Evolutionary conservation across 1,140 invertebrate species (phyloP).

Genomic region (Drosophila fuyamai): DNA sequence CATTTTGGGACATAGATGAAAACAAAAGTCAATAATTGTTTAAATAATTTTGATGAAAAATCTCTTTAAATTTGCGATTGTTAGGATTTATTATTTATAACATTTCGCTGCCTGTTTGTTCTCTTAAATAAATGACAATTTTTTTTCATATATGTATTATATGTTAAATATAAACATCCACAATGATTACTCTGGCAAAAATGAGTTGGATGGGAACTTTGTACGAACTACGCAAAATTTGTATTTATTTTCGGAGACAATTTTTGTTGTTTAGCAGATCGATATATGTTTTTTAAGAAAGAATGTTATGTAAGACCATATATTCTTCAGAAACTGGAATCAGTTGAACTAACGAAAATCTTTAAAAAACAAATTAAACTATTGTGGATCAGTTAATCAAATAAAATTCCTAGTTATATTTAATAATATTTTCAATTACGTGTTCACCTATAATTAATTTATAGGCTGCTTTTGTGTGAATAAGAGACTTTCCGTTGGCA

Average conservation of each 20-base stretch:
- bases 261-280: constrained; percentile 33
- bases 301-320: constrained; percentile 8
- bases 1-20: neutral
- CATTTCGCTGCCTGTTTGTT: neutral
- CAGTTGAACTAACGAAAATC: neutral
- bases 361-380: neutral
- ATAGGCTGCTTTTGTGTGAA: neutral
- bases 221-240: constrained; percentile 59
- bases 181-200: neutral
- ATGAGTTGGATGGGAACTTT: constrained; percentile 35
- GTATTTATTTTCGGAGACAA: constrained; percentile 57
- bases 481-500: neutral
- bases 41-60: neutral
- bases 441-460: constrained; percentile 10
- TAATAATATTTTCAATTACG: neutral
- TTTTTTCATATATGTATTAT: too few species aligned
- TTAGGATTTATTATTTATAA: neutral
- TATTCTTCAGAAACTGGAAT: neutral
- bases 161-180: neutral
- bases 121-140: too few species aligned
- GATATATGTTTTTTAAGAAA: constrained; percentile 10
- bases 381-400: neutral
- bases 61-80: neutral
- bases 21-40: neutral
- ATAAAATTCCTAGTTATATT: neutral